These are phyloP conservation scores for Cyclura pinguis DNA, from an alignment of 2,797 vertebrate species.

Conservation along the genomic window DNA sequence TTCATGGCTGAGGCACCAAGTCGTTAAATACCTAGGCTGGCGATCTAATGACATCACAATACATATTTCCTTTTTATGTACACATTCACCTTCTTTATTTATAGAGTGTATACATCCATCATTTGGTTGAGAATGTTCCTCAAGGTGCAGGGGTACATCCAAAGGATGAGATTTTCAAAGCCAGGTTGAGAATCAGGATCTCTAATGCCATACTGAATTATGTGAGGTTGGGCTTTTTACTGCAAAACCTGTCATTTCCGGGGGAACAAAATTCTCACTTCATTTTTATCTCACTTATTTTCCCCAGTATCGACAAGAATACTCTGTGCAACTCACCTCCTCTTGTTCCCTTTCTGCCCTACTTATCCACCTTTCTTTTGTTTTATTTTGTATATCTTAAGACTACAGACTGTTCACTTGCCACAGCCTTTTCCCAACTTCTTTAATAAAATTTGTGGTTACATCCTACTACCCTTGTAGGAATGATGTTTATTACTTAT, in stretches of 20 bases:
- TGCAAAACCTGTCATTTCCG: neutral
- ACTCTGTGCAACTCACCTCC: neutral
- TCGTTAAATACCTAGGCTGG: neutral
- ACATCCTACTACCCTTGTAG: neutral
- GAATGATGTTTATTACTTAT: neutral
- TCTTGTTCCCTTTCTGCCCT: neutral
- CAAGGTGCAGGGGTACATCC: neutral
- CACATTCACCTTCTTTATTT: neutral
- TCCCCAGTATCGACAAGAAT: neutral
- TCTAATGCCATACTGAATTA: neutral
- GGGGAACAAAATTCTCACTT: neutral
- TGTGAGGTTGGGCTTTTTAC: neutral
- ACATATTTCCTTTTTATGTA: neutral
- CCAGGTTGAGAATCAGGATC: neutral
- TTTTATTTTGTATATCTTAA: neutral
- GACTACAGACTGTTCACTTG: conserved; percentile 18
- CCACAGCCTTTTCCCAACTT: neutral
- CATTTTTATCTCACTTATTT: neutral
- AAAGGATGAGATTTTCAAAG: neutral
- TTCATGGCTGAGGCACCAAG: neutral
- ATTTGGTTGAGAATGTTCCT: neutral
- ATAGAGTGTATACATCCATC: neutral
- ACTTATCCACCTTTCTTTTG: neutral
- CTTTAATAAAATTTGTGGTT: neutral
- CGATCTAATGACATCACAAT: neutral